Evolutionary conservation across 2,888 invertebrate species (phyloP), one percentile per base, ranked within the genome.

Genomic region (Alviniconcha strummeri): DNA sequence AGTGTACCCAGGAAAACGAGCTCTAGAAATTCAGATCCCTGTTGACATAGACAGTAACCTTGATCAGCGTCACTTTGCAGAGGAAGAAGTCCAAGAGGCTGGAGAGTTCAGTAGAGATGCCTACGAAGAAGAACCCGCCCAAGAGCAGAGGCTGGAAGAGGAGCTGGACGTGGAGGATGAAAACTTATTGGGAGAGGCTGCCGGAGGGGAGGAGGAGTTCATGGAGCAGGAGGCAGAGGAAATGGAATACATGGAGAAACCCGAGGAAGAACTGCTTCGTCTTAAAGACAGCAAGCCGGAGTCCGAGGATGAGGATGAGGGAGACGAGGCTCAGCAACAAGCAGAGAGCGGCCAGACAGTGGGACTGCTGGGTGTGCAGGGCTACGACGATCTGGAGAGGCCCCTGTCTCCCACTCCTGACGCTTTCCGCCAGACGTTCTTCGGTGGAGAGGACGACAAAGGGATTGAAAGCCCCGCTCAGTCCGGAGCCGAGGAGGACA

Each of bases 321-420:
- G 85, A 54, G 80, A 84, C 36, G n/a, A 80, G 57, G 72, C 75
- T n/a, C 19, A 86, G 72, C 85, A 86, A 75, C 77, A 85, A 69
- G 86, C 86, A 52, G 84, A 81, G 3, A 88, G 88, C 87, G 89
- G 87, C 57, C 75, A 88, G 7, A 85, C 85, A 74, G 86, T 60
- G 57, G 81, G 76, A 13, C 64, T 82, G 17, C 54, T 81, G n/a
- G 69, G 81, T 52, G 69, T 81, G 60, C 80, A 80, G 19, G 84
- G 83, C n/a, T 84, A 84, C 90, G 94, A 94, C 87, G 95, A 95
- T n/a, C 93, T 95, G 83, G 95, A 95, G 88, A 91, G 95, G 87
- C 95, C 95, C 55, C 90, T 92, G 77, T 94, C 95, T 13, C 95
- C 95, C 60, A 91, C 92, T 19, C 93, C 93, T 83, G 91, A 92